These are phyloP conservation scores for Agrypnia vestita DNA, from an alignment of 1,140 invertebrate genomes.

Conservation along the genomic window DNA sequence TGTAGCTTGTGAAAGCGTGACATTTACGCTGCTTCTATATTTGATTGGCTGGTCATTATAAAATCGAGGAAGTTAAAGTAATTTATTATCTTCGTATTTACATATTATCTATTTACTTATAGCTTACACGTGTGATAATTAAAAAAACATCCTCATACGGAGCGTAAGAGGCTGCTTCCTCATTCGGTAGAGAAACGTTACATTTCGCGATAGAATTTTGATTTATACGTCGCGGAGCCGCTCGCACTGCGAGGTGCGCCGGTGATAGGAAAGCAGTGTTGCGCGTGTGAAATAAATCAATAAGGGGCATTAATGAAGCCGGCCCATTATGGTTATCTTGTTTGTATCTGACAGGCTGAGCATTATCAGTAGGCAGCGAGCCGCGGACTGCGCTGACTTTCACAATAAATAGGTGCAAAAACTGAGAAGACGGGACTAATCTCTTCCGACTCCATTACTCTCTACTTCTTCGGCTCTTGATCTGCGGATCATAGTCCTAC, in stretches of 20 bases:
- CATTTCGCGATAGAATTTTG: background rate
- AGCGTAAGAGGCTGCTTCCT: no score
- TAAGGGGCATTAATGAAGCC: slow-evolving; percentile 29
- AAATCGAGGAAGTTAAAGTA: no score
- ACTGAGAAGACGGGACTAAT: slow-evolving; percentile 33
- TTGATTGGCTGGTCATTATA: no score
- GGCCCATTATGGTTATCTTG: slow-evolving; percentile 23
- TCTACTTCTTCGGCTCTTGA: no score
- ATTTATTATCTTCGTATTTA: no score
- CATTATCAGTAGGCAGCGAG: slow-evolving; percentile 11
- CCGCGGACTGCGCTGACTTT: slow-evolving; percentile 21
- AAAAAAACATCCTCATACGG: no score
- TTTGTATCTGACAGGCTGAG: slow-evolving; percentile 12
- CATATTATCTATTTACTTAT: no score
- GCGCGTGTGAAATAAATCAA: slow-evolving; percentile 28
- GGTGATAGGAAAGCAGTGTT: background rate
- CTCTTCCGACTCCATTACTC: slow-evolving; percentile 14
- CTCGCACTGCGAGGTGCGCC: slow-evolving; percentile 2
- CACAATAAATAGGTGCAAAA: slow-evolving; percentile 32
- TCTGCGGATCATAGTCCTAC: no score
- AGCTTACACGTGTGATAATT: no score
- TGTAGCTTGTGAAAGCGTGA: no score
- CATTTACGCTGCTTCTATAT: no score
- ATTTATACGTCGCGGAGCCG: background rate
- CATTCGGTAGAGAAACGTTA: background rate